Percentiles rank a stretch among this genome's conserved stretches.
Conservation (phyloP, 1,140 invertebrate genomes). For the Teleogryllus occipitalis region DNA sequence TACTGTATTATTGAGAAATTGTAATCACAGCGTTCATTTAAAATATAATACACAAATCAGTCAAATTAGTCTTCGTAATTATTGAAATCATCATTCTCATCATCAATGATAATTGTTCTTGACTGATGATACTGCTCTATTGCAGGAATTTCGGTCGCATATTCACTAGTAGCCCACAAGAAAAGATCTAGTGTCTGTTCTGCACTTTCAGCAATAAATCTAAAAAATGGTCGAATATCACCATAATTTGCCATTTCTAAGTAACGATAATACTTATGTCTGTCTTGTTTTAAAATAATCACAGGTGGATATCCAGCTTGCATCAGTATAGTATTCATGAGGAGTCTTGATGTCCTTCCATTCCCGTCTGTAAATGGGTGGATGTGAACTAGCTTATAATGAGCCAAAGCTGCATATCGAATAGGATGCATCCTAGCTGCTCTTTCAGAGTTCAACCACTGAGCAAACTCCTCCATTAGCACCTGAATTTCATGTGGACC, state of each 20-base stretch:
- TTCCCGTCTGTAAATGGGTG: slow-evolving; percentile 92
- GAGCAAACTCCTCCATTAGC: slow-evolving; percentile 80
- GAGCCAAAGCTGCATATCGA: slow-evolving; percentile 58
- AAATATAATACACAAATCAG: not conserved
- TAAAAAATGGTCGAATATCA: slow-evolving; percentile 84
- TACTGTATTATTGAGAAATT: not conserved
- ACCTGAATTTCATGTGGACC: slow-evolving; percentile 65
- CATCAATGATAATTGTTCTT: slow-evolving; percentile 19
- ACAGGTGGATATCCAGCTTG: slow-evolving; percentile 94
- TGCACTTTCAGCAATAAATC: slow-evolving; percentile 91
- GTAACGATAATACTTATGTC: slow-evolving; percentile 76
- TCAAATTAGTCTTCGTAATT: not conserved
- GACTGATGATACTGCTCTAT: slow-evolving; percentile 29
- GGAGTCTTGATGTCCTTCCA: slow-evolving; percentile 82
- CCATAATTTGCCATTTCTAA: slow-evolving; percentile 86
- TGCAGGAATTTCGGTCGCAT: slow-evolving; percentile 41
- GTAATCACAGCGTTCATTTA: not conserved
- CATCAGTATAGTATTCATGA: slow-evolving; percentile 98
- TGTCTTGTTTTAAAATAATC: slow-evolving; percentile 86
- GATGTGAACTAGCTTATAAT: slow-evolving; percentile 79
- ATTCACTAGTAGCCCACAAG: slow-evolving; percentile 65
- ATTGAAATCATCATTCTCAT: slow-evolving; percentile 6
- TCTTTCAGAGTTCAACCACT: slow-evolving; percentile 85
- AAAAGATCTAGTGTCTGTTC: slow-evolving; percentile 91
- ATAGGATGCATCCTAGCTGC: slow-evolving; percentile 78